Percentiles rank a stretch among this genome's conserved stretches.
Conservation (phyloP, 2,113 vertebrate species). For the Epinephelus cyanopodus region DNA sequence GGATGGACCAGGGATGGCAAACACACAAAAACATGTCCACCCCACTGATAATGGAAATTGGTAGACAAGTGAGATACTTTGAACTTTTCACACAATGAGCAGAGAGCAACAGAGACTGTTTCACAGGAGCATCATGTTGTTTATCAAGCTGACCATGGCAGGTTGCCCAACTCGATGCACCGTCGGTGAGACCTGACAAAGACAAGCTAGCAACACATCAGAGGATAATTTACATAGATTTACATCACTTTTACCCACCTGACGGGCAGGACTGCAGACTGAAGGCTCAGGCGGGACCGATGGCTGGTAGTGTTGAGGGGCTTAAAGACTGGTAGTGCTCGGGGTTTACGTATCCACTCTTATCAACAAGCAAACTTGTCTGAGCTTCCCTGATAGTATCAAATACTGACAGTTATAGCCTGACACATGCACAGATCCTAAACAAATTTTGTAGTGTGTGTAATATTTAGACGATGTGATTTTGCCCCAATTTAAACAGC, state of each 20-base stretch:
- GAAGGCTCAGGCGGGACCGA: slow-evolving; percentile 33
- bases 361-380: slow-evolving; percentile 12
- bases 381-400: slow-evolving; percentile 16
- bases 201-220: slow-evolving; percentile 28
- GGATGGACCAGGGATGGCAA: background rate
- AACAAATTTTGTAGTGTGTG: background rate
- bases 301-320: slow-evolving; percentile 14
- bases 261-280: slow-evolving; percentile 40
- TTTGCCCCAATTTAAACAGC: too few relatives aligned
- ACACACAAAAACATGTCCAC: slow-evolving; percentile 32
- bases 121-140: slow-evolving; percentile 11
- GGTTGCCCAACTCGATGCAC: slow-evolving; percentile 10
- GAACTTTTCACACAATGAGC: background rate
- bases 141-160: slow-evolving; percentile 25
- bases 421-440: background rate
- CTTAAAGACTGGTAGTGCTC: too few relatives aligned
- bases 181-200: slow-evolving; percentile 24
- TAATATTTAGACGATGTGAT: too few relatives aligned
- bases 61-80: slow-evolving; percentile 17
- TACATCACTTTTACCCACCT: slow-evolving; percentile 14
- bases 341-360: slow-evolving; percentile 28
- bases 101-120: background rate
- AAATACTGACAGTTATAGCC: slow-evolving; percentile 31
- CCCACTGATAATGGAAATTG: slow-evolving; percentile 11
- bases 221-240: slow-evolving; percentile 40